Percentiles rank a stretch among this genome's conserved stretches.
Conservation (phyloP, 2,888 invertebrate genomes). For the Drosophila affinis region DNA sequence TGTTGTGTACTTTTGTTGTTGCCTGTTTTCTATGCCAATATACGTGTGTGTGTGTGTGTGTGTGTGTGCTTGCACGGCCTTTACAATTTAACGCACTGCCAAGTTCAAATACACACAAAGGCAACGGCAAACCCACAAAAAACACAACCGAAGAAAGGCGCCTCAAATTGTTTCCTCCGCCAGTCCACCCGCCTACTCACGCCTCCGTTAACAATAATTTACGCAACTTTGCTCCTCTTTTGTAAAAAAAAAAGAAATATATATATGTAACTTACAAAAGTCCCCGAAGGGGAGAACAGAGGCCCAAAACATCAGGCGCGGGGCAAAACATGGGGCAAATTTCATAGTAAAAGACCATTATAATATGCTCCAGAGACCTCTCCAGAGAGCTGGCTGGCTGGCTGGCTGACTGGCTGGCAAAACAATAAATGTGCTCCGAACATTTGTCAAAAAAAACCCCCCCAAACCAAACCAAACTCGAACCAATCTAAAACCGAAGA, state of each 20-base stretch:
- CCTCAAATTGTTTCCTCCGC: conserved; percentile 11
- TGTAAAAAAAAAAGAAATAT: conserved; percentile 62
- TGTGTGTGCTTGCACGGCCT: conserved; percentile 63
- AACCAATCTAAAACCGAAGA: conserved; percentile 22
- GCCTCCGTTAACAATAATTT: conserved; percentile 77
- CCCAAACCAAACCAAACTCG: conserved; percentile 25
- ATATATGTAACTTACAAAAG: conserved; percentile 72
- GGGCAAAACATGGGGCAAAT: conserved; percentile 29
- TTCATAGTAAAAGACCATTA: conserved; percentile 78
- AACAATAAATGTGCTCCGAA: conserved; percentile 65
- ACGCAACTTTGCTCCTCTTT: conserved; percentile 77
- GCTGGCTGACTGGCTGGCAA: conserved; percentile 32
- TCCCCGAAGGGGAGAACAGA: conserved; percentile 38
- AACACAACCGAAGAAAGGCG: conserved; percentile 38
- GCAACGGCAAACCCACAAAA: conserved; percentile 22
- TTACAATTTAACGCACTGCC: conserved; percentile 77
- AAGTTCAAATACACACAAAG: conserved; percentile 77
- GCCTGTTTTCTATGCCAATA: not conserved
- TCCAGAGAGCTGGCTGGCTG: conserved; percentile 12
- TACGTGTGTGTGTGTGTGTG: conserved; percentile 16
- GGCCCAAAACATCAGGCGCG: conserved; percentile 14
- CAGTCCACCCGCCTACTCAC: conserved; percentile 55
- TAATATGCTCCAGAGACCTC: conserved; percentile 58
- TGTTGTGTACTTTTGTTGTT: too few species aligned
- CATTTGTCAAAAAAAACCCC: conserved; percentile 64